A percentile compares a stretch with the other conserved stretches of the same genome.
Conservation (phyloP, 2,888 invertebrate species). For the Trisateles emortualis region DNA sequence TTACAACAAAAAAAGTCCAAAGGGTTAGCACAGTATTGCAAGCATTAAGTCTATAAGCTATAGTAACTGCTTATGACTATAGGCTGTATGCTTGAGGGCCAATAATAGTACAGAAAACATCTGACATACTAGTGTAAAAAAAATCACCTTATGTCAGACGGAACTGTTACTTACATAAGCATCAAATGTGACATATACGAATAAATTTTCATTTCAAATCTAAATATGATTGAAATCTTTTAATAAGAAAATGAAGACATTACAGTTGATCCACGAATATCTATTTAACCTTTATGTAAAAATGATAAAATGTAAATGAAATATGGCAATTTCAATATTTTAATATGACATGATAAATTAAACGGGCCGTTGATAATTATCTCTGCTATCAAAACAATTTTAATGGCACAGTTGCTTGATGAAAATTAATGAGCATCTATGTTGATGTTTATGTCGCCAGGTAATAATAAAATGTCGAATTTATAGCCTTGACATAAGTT, state of each 20-base stretch:
- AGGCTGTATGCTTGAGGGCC: too few species aligned
- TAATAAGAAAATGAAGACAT: conserved; percentile 10
- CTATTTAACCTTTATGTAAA: conserved; percentile 17
- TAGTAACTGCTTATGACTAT: too few species aligned
- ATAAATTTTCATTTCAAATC: too few species aligned
- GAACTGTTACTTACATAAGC: too few species aligned
- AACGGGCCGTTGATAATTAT: conserved; percentile 34
- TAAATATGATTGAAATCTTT: conserved; percentile 4
- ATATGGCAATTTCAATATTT: conserved; percentile 24
- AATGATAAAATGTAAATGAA: conserved; percentile 20
- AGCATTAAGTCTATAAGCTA: too few species aligned
- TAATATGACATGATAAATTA: conserved; percentile 36
- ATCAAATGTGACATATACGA: too few species aligned
- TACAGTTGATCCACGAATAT: conserved; percentile 8
- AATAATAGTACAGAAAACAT: too few species aligned
- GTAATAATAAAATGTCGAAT: conserved; percentile 51
- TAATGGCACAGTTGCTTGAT: conserved; percentile 49
- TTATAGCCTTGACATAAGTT: conserved; percentile 38
- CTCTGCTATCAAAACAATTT: conserved; percentile 46
- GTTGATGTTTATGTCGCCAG: conserved; percentile 44
- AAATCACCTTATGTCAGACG: too few species aligned
- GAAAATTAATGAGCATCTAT: conserved; percentile 46
- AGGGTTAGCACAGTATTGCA: too few species aligned
- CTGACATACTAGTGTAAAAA: too few species aligned
- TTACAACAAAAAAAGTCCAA: too few species aligned